A percentile compares a stretch with the other conserved stretches of the same genome.
These are phyloP conservation scores for Corythornis madagascariensis DNA, from an alignment of 2,113 vertebrate species.

Conservation along the genomic window DNA sequence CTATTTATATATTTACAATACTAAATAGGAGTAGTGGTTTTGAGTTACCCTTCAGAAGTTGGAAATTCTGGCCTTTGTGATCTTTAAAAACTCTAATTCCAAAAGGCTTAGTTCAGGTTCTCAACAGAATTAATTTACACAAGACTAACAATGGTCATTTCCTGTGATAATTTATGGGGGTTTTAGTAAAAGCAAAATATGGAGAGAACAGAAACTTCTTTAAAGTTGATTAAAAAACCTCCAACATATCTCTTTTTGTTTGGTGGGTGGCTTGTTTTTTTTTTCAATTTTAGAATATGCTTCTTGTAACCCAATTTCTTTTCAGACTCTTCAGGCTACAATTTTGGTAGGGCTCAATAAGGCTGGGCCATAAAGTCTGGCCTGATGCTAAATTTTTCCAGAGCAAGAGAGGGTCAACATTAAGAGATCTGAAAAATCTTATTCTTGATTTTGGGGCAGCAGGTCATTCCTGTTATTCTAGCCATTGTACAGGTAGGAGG, in stretches of 20 bases:
- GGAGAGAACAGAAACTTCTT: background rate
- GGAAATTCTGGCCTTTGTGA: background rate
- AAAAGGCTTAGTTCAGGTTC: background rate
- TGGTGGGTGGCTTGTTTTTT: background rate
- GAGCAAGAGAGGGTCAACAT: background rate
- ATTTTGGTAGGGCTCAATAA: background rate
- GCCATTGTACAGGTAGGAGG: background rate
- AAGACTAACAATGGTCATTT: background rate
- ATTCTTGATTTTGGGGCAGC: background rate
- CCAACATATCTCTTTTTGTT: background rate
- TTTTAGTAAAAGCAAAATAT: background rate
- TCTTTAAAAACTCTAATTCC: background rate
- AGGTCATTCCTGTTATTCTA: background rate
- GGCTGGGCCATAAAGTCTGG: background rate
- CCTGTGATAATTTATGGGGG: background rate
- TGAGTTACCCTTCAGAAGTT: background rate
- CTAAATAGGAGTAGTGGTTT: background rate
- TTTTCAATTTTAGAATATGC: background rate
- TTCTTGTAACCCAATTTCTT: background rate
- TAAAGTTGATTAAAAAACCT: background rate
- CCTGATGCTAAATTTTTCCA: background rate
- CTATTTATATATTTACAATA: background rate
- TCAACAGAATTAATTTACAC: background rate
- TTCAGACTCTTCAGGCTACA: background rate
- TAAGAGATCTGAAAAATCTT: background rate